A percentile compares a stretch with the other conserved stretches of the same genome.
Conservation (phyloP, 92 coral and sea anemone species). For the Desmophyllum pertusum region DNA sequence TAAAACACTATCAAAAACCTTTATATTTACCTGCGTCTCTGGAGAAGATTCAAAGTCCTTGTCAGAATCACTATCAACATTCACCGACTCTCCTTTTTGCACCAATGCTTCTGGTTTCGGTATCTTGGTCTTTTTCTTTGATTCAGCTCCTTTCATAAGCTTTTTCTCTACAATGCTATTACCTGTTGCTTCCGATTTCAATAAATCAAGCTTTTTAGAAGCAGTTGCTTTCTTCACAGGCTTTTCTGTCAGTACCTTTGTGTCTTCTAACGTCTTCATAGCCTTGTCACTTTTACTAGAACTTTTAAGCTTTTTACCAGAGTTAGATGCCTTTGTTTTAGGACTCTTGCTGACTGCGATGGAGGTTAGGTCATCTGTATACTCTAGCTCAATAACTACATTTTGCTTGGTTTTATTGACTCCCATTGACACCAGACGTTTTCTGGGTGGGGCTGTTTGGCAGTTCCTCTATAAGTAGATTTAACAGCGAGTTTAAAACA, state of each 20-base stretch:
- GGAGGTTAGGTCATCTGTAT: not conserved
- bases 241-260: not conserved
- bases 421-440: not conserved
- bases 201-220: conserved; percentile 3
- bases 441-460: not conserved
- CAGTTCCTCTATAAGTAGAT: not conserved
- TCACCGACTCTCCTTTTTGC: not conserved
- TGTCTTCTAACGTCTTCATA: not conserved
- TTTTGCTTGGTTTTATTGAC: not conserved
- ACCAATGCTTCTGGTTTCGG: conserved; percentile 8
- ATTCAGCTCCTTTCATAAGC: not conserved
- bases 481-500: conserved; percentile 40
- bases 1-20: not conserved
- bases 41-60: conserved; percentile 6
- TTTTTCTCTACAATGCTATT: not conserved
- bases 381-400: not conserved
- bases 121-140: conserved; percentile 13
- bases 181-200: not conserved
- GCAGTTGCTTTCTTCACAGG: not conserved
- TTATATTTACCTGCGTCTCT: conserved; percentile 12
- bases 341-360: conserved; percentile 1
- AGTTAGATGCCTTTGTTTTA: not conserved
- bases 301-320: conserved; percentile 15
- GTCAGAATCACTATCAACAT: not conserved
- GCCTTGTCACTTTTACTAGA: conserved; percentile 13